These are phyloP conservation scores for Eclectus roratus DNA, from an alignment of 2,113 vertebrate genomes.

Conservation along the genomic window DNA sequence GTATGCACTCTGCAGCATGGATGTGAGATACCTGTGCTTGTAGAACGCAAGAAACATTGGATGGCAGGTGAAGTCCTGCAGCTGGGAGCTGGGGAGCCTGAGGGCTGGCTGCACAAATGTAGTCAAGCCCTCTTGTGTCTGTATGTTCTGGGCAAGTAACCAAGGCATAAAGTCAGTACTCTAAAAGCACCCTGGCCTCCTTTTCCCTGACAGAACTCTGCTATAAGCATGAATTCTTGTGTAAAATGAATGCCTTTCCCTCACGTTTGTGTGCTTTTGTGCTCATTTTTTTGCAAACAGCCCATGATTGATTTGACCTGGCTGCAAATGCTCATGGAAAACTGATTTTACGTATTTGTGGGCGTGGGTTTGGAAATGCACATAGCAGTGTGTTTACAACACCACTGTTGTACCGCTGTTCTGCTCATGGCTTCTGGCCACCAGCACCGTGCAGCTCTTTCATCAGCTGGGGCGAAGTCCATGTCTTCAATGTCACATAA, in stretches of 20 bases:
- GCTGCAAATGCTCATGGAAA: neutral
- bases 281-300: neutral
- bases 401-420: rapidly evolving
- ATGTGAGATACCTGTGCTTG: too few species aligned
- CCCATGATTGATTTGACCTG: neutral
- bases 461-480: rapidly evolving
- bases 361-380: neutral
- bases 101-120: neutral
- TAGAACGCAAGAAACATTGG: rapidly evolving
- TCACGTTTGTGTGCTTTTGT: neutral
- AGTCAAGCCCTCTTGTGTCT: rapidly evolving
- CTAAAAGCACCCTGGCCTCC: neutral
- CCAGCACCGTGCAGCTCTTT: neutral
- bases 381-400: rapidly evolving
- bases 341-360: neutral
- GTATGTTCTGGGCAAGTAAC: rapidly evolving
- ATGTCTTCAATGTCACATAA: rapidly evolving
- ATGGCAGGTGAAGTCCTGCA: neutral
- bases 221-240: neutral
- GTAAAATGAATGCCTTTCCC: neutral
- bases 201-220: neutral
- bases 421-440: neutral
- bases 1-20: rapidly evolving
- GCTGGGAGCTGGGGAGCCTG: neutral
- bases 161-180: neutral